Base-by-base conservation (phyloP, 1,140 invertebrate genomes). In the Drosophila murphyi region DNA sequence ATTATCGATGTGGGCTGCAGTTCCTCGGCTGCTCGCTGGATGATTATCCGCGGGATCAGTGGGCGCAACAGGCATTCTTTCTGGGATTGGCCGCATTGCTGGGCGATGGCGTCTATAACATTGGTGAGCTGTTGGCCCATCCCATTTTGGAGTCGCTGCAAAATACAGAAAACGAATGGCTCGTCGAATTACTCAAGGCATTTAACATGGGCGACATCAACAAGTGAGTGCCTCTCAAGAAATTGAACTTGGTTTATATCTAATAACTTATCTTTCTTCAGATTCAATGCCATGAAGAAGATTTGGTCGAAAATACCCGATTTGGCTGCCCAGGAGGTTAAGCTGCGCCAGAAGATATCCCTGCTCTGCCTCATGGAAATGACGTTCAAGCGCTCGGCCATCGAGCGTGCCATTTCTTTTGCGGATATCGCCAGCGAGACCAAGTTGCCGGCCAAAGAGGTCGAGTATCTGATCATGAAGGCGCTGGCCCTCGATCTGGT, bases 401-500 rank as follows among this genome's bases (percentile, higher is more conserved):
- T 95, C 12, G 94, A 96, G 89, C 93, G 96, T 52, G 96, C 97
- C 83, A 93, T 99, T 51, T 96, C 97, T 0, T 99, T 99, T 93
- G 93, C 94, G 6, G 98, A 99, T 93, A 99, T 99, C 65, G 96
- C 98, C 0, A 93, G 94, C 59, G 97, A 97, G 92, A 97, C 98
- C 5, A 94, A 96, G 82, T 93, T 99, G 71, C 96, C 96, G 0
- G 92, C 96, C 7, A 96, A 96, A 51, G 96, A 99, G 93, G 98
- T 99, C 28, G 99, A 99, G 92, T 93, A 99, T 67, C 94, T 99
- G 7, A 97, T 99, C 2, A 99, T 99, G 99, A 99, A 99, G 93
- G 99, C 99, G 0, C 92, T 99, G 32, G 97, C 98, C n/a, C 95
- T 99, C 79, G 97, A 97, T 50, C 94, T 99, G 0, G 97, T 99